phyloP scores from a whole-genome alignment of 2,113 vertebrate genomes.

The Ia io region DNA sequence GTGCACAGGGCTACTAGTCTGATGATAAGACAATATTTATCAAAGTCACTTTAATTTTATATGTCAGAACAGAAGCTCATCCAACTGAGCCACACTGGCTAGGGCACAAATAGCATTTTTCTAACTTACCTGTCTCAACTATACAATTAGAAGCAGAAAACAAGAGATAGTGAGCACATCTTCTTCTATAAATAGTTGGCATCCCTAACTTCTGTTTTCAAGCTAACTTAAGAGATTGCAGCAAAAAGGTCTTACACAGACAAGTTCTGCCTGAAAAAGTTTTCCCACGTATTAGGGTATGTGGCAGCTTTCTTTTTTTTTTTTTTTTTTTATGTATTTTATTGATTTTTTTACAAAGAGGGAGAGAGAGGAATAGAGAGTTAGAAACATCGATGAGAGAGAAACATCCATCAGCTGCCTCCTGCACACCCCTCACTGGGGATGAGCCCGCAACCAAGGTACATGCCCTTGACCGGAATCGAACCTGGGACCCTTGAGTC shows the following conservation, averaged over 20 bases:
- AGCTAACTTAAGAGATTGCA: not conserved
- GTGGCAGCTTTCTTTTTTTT: too few relatives aligned
- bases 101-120: not conserved
- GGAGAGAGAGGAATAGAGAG: too few relatives aligned
- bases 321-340: too few relatives aligned
- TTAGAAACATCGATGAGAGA: too few relatives aligned
- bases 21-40: not conserved
- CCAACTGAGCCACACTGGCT: not conserved
- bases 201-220: not conserved
- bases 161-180: not conserved
- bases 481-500: too few relatives aligned
- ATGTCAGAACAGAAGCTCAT: not conserved
- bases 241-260: not conserved
- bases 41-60: not conserved
- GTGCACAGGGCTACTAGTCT: too few relatives aligned
- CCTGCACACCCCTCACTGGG: too few relatives aligned
- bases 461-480: too few relatives aligned
- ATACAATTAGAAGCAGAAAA: not conserved
- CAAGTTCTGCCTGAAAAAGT: not conserved
- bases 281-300: too few relatives aligned
- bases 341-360: too few relatives aligned
- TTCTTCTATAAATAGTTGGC: not conserved
- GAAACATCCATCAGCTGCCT: too few relatives aligned
- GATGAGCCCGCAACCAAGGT: too few relatives aligned
- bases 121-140: not conserved